A percentile compares a stretch with the other conserved stretches of the same genome.
phyloP scores from a whole-genome alignment of 2,113 vertebrate genomes.

The Oryzias curvinotus region DNA sequence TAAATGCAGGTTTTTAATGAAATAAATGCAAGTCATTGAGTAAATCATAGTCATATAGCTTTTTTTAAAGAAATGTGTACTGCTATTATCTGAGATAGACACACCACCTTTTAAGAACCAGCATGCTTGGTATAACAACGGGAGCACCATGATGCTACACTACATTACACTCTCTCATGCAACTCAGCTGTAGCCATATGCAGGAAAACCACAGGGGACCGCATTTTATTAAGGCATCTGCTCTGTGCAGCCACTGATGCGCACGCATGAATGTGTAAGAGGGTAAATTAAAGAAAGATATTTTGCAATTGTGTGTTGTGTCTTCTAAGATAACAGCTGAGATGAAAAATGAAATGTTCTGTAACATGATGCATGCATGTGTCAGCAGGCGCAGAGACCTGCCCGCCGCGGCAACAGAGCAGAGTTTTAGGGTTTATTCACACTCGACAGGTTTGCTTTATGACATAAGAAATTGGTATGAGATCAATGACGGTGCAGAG shows the following conservation, averaged over 20 bases:
- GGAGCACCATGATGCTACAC: slow-evolving; percentile 57
- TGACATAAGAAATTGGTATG: no score
- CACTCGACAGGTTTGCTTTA: no score
- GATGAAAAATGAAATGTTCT: slow-evolving; percentile 1
- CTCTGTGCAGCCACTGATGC: slow-evolving; percentile 51
- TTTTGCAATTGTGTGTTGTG: slow-evolving; percentile 39
- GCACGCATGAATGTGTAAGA: slow-evolving; percentile 28
- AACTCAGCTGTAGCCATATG: slow-evolving; percentile 48
- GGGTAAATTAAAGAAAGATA: slow-evolving; percentile 34
- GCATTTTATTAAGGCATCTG: slow-evolving; percentile 68
- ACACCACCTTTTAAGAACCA: slow-evolving; percentile 34
- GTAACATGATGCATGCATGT: neutral
- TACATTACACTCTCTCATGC: slow-evolving; percentile 65
- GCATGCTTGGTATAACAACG: slow-evolving; percentile 27
- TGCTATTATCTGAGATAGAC: slow-evolving; percentile 54
- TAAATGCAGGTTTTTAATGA: neutral
- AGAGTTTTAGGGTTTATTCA: no score
- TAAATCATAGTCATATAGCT: neutral
- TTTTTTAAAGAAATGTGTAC: slow-evolving; percentile 3
- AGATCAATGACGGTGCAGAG: no score
- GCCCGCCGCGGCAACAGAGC: neutral
- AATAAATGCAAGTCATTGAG: neutral
- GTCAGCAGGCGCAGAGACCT: neutral
- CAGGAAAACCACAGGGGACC: slow-evolving; percentile 57
- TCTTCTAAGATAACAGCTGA: slow-evolving; percentile 3